Evolutionary conservation across 1,140 invertebrate species (phyloP).

Genomic region (Argopecten irradians): DNA sequence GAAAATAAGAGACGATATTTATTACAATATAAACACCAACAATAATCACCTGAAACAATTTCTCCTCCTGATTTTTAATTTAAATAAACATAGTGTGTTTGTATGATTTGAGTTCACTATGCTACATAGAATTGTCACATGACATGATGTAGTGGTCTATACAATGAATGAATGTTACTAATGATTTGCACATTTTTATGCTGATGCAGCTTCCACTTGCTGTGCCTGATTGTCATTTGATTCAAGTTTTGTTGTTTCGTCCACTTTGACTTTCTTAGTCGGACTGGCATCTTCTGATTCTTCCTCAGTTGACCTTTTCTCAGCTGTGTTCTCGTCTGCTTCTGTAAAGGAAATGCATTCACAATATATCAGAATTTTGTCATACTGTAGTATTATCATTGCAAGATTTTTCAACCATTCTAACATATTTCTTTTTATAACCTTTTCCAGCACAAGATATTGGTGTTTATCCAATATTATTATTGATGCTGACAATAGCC

Average conservation of each 20-base stretch:
- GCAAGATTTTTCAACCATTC: too few species aligned
- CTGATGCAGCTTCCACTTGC: conserved; percentile 52
- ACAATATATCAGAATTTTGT: too few species aligned
- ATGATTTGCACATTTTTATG: conserved; percentile 37
- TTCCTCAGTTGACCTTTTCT: conserved; percentile 59
- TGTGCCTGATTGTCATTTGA: conserved; percentile 37
- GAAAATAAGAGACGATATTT: conserved; percentile 18
- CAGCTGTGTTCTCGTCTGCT: conserved; percentile 51
- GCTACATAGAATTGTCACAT: conserved; percentile 11
- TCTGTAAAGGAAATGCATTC: neutral
- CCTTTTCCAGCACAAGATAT: too few species aligned
- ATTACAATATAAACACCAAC: conserved; percentile 23
- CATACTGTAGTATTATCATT: too few species aligned
- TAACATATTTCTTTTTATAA: too few species aligned
- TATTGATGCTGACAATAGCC: too few species aligned
- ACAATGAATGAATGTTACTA: conserved; percentile 6
- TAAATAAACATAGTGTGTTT: conserved; percentile 11
- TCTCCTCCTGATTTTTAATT: conserved; percentile 22
- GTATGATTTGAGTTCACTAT: conserved; percentile 22
- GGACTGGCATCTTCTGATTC: conserved; percentile 62
- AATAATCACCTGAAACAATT: conserved; percentile 23
- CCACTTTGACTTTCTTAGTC: conserved; percentile 61
- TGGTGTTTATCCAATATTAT: too few species aligned
- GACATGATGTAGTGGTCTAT: conserved; percentile 21
- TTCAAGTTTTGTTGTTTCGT: conserved; percentile 50